Base-by-base conservation (phyloP, 2,888 invertebrate species). In the Pyrocoelia pectoralis region DNA sequence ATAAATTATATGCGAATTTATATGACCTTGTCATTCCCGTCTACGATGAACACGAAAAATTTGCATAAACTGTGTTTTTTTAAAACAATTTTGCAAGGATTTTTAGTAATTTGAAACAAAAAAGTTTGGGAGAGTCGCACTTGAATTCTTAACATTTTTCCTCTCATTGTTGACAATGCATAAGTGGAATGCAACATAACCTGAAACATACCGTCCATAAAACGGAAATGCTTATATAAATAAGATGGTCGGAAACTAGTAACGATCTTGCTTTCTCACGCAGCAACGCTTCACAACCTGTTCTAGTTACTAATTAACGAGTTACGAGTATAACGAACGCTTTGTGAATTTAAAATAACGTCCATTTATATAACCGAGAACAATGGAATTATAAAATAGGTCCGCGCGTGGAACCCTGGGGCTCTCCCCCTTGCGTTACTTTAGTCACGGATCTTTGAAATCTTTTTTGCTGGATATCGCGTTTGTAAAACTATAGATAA, bases 211-310 rank as follows among this genome's bases (percentile, higher is more conserved):
- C 8, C 17, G 14, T 43, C 43, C 17, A 43, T 33, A 49, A 49
- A 56, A 56, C 56, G 56, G 56, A 57, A 57, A 50, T 28, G 50
- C 19, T 41, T 19, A 33, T 24, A 18, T 19, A 50, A 40, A 54
- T 40, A 51, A 49, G 56, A 57, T 49, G 17, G 50, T 41, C 41
- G 46, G 29, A 43, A 52, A 58, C 58, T 58, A 58, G 41, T 51
- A 58, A 58, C 29, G 62, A 56, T 62, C 57, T 56, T 48, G 48
- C 56, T 62, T 62, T 62, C 62, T 62, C 62, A 62, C 62, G 56
- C 62, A 53, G 56, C 53, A 43, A 46, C 52, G 50, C 52, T 19
- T 43, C 46, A 48, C 61, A 56, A 52, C 43, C 46, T 56, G 61
- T 51, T 61, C 56, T 48, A 61, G 52, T 52, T 61, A 61, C 51